These are phyloP conservation scores for Acanthiza pusilla DNA, from an alignment of 2,797 vertebrate species.

Conservation along the genomic window DNA sequence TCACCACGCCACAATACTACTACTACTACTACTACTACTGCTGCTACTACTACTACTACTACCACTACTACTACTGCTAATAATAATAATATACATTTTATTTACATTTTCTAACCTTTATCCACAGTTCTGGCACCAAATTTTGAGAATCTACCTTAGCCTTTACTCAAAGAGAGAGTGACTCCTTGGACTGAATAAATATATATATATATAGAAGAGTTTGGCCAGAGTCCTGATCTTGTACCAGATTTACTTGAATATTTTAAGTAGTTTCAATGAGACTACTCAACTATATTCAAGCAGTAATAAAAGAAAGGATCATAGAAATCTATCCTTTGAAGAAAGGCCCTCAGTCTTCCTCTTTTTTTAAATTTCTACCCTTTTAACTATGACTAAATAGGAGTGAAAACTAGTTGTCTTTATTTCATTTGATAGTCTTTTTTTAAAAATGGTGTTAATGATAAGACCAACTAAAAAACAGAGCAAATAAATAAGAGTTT, in stretches of 20 bases:
- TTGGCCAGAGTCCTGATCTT: background rate
- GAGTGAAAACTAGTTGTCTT: background rate
- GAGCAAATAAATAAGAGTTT: background rate
- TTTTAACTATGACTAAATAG: background rate
- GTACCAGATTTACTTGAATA: background rate
- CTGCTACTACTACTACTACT: background rate
- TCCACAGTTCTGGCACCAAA: background rate
- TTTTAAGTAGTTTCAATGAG: background rate
- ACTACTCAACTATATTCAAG: background rate
- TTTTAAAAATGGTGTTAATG: background rate
- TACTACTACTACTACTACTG: background rate
- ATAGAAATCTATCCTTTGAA: background rate
- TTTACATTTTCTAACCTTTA: background rate
- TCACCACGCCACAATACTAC: background rate
- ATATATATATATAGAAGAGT: background rate
- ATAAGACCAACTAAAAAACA: background rate
- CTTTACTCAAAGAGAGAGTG: background rate
- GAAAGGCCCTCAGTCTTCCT: background rate
- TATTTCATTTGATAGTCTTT: background rate
- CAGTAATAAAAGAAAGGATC: background rate
- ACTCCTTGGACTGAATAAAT: background rate
- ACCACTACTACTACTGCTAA: background rate
- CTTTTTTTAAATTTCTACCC: background rate
- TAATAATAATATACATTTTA: too few relatives aligned
- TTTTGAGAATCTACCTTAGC: background rate